phyloP scores from a whole-genome alignment of 2,113 vertebrate genomes.

The Garra rufa region DNA sequence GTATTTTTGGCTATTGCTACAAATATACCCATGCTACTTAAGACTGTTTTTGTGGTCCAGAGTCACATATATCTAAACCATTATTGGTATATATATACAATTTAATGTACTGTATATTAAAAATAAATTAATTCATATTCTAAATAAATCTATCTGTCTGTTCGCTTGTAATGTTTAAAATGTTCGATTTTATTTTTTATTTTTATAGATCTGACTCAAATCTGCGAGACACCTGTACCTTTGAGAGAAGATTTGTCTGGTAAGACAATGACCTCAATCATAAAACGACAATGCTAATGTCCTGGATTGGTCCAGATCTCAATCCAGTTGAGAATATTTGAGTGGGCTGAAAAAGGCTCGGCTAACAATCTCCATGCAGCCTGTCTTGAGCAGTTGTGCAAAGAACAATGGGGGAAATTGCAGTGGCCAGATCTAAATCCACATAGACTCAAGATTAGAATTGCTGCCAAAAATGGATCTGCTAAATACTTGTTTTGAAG shows the following conservation, averaged over 20 bases:
- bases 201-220: too few species aligned
- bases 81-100: too few species aligned
- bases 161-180: too few species aligned
- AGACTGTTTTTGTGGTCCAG: too few species aligned
- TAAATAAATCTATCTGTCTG: too few species aligned
- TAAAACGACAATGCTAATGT: neutral
- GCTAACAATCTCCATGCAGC: neutral
- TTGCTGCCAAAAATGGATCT: neutral
- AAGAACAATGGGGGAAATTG: neutral
- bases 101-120: too few species aligned
- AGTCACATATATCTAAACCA: too few species aligned
- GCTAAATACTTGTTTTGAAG: neutral
- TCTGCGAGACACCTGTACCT: neutral
- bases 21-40: too few species aligned
- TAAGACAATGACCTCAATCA: neutral
- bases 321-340: neutral
- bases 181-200: too few species aligned
- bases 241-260: neutral
- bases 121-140: too few species aligned
- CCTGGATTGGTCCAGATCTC: neutral
- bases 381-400: neutral
- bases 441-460: neutral
- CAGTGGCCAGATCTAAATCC: slow-evolving; percentile 8
- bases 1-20: too few species aligned
- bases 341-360: neutral